Evolutionary conservation across 2,113 vertebrate genomes (phyloP).

Genomic region (Cariama cristata): DNA sequence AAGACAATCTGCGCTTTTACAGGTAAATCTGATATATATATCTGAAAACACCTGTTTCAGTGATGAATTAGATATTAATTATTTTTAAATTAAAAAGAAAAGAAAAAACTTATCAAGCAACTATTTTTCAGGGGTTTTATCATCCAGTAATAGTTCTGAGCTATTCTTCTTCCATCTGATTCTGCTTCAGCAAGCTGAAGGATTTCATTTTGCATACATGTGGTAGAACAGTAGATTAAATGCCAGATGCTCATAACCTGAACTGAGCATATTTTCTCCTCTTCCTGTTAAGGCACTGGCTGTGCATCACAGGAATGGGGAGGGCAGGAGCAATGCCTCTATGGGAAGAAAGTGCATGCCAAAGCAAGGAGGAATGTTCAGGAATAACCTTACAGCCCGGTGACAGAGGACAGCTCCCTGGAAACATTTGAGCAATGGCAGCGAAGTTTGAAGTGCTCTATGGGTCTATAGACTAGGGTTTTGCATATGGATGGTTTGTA

Average conservation of each 20-base stretch:
- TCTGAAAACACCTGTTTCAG: neutral
- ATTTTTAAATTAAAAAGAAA: neutral
- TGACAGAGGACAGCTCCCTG: neutral
- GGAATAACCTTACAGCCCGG: slow-evolving; percentile 10
- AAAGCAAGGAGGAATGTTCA: slow-evolving; percentile 26
- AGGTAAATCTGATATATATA: neutral
- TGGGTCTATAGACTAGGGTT: neutral
- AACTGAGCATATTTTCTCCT: neutral
- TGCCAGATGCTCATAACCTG: neutral
- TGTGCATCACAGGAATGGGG: neutral
- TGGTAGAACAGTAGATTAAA: neutral
- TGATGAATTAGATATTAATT: neutral
- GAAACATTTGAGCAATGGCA: neutral
- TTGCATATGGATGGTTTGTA: neutral
- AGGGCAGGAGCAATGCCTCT: neutral
- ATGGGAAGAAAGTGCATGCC: neutral
- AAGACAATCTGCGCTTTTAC: neutral
- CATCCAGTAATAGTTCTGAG: neutral
- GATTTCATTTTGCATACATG: neutral
- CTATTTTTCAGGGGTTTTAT: neutral
- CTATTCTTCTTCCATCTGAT: neutral
- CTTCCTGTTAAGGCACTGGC: neutral
- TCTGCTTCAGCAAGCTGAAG: neutral
- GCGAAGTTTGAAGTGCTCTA: neutral
- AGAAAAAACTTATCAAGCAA: neutral